phyloP scores from a whole-genome alignment of 2,797 vertebrate species.

The Aeoliscus strigatus region DNA sequence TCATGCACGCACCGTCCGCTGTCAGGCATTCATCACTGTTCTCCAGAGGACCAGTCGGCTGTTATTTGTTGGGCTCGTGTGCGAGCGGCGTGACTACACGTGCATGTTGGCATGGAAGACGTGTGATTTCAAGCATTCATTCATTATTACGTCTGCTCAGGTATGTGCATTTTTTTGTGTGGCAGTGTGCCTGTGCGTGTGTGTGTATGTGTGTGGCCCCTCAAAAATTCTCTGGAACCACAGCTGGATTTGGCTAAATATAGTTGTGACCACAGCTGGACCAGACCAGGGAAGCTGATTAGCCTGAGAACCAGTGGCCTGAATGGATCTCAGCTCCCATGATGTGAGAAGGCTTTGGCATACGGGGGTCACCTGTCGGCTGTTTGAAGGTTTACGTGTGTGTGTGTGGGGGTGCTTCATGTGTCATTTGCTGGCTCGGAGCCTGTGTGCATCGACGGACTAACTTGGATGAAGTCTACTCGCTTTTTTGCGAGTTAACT shows the following conservation, averaged over 20 bases:
- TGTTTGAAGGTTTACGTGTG: slow-evolving; percentile 7
- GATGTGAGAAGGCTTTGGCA: slow-evolving; percentile 13
- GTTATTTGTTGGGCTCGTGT: slow-evolving; percentile 20
- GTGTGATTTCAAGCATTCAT: slow-evolving; percentile 15
- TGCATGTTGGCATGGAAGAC: slow-evolving; percentile 12
- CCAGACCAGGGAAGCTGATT: slow-evolving; percentile 39
- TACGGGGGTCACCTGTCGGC: slow-evolving; percentile 5
- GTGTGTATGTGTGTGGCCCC: slow-evolving; percentile 30
- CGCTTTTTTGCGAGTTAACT: slow-evolving; percentile 14
- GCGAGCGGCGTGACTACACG: slow-evolving; percentile 14
- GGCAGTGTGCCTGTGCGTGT: too few species aligned
- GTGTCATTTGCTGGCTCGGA: slow-evolving; percentile 7
- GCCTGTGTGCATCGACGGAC: not conserved
- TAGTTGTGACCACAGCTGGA: slow-evolving; percentile 35
- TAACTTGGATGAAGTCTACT: slow-evolving; percentile 4
- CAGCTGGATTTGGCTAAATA: slow-evolving; percentile 48
- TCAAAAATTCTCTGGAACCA: slow-evolving; percentile 17
- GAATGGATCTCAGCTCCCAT: slow-evolving; percentile 36
- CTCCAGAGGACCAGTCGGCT: slow-evolving; percentile 27
- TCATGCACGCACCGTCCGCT: too few species aligned
- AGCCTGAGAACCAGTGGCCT: slow-evolving; percentile 29
- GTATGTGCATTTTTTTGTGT: slow-evolving; percentile 5
- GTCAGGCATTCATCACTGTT: slow-evolving; percentile 37
- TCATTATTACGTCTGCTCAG: slow-evolving; percentile 11
- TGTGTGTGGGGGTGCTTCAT: too few species aligned